Conservation (phyloP, 2,888 invertebrate species). For the Lasioglossum villosulum region DNA sequence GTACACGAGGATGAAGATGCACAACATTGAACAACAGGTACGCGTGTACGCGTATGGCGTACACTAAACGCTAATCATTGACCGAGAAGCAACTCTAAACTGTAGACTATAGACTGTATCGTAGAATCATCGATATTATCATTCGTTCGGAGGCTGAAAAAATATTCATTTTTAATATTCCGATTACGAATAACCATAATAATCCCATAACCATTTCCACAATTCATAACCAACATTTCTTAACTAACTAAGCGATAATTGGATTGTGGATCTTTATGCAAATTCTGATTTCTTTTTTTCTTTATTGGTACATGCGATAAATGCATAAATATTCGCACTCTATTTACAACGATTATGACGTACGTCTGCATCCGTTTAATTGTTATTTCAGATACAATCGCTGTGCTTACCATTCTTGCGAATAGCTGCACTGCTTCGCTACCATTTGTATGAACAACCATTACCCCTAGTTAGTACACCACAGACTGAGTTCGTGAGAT, state of each 20-base stretch:
- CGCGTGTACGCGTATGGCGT: neutral
- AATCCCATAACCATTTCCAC: neutral
- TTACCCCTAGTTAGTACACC: conserved; percentile 89
- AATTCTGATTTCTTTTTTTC: too few relatives aligned
- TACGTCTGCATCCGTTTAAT: neutral
- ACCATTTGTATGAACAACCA: conserved; percentile 92
- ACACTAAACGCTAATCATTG: neutral
- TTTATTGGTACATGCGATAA: too few relatives aligned
- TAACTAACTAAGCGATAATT: neutral
- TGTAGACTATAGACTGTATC: too few relatives aligned
- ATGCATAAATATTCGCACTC: neutral
- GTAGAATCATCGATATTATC: neutral
- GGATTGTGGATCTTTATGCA: too few relatives aligned
- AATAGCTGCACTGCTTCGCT: conserved; percentile 92
- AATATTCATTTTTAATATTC: too few relatives aligned
- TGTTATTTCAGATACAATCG: conserved; percentile 88
- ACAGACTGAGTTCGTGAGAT: conserved; percentile 90
- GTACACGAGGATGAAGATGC: conserved; percentile 58
- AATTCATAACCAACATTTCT: too few relatives aligned
- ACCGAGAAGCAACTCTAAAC: too few relatives aligned
- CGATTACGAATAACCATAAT: too few relatives aligned
- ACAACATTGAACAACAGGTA: conserved; percentile 71
- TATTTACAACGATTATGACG: neutral
- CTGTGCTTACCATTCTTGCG: conserved; percentile 94
- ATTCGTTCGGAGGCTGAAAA: neutral